Evolutionary conservation across 2,797 vertebrate species (phyloP), one percentile per base, ranked within the genome.

Genomic region (Phylloscopus collybita): DNA sequence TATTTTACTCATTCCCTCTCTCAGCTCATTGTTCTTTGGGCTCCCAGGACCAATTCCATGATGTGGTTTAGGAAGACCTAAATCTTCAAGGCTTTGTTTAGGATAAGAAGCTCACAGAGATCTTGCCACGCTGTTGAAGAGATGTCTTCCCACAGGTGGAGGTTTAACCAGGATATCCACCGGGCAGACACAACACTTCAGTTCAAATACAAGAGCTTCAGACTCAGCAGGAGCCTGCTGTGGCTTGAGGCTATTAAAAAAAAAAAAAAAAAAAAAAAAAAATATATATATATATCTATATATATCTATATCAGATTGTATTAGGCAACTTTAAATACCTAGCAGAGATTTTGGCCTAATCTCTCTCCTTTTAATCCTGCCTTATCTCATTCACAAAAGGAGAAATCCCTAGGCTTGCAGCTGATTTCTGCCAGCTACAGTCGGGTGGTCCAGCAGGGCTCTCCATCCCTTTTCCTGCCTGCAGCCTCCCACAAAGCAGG

Each of bases 401-500:
- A 69, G 45, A 61, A 86, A 51, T 59, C 34, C 18, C 7, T 9
- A 1, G 12, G 5, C 10, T 57, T 57, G 61, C n/a, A 36, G 56
- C 22, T 60, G 53, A 26, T 80, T 86, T 73, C n/a, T 92, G 34
- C n/a, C 51, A 59, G 27, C 8, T 34, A 6, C 30, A 59, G 5
- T 3, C 0, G 2, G 32, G 20, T 32, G 30, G 11, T 50, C 61
- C 14, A 0, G 23, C 42, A 62, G 51, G 38, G 16, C 16, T 5
- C 36, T 59, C 45, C 0, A 44, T 7, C 29, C 20, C 25, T 34
- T 44, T 49, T 74, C 34, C 29, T 65, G 5, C 21, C 34, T 4
- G 15, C 56, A 65, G 20, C 74, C 9, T 17, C 26, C 8, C 36
- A 13, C 1, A 1, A 1, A 0, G 1, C 22, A 84, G 42, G 38